Evolutionary conservation across 2,113 vertebrate genomes (phyloP), one percentile per base, ranked within the genome.

Genomic region (zebrafish (Danio rerio)): DNA sequence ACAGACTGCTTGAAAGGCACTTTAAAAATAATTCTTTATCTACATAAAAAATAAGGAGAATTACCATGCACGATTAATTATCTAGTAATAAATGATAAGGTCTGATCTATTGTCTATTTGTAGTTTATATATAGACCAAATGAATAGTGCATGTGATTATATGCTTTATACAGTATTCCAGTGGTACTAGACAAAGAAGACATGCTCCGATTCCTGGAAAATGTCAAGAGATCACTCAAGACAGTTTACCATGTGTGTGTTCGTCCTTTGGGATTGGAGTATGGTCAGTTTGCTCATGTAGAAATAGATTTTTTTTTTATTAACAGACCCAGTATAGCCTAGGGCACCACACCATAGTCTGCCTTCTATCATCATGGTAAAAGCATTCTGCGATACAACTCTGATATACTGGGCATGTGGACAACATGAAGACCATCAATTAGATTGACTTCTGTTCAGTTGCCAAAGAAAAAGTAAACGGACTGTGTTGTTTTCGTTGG

Each of bases 391-490:
- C 21, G n/a, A 50, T 50, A 21, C 12, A 70, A 88, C 88, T 83
- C 85, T 85, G 82, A 88, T 86, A 77, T 79, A 83, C 73, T 59
- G 5, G 55, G 53, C 63, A 71, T 86, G 81, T 53, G 9, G 21
- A 55, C 65, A 83, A 81, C 65, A 81, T 83, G 69, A 58, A 56
- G 50, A 10, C 56, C 15, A 21, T 71, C 20, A 71, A 43, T 77
- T 49, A 63, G 20, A 62, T 77, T 58, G 20, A 61, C 55, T 45
- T 74, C 18, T 73, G 40, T 75, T 56, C n/a, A 45, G 55, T 43
- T 75, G 72, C 42, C 55, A 75, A 45, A 20, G 72, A 45, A 77
- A 77, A n/a, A 16, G 18, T 31, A 62, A 77, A 50, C 18, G 15
- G 16, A 63, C 20, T 63, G 56, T 6, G 9, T n/a, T 31, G 20